These are phyloP conservation scores for Psococerastis gibbosa DNA, from an alignment of 2,888 invertebrate species.

Conservation along the genomic window DNA sequence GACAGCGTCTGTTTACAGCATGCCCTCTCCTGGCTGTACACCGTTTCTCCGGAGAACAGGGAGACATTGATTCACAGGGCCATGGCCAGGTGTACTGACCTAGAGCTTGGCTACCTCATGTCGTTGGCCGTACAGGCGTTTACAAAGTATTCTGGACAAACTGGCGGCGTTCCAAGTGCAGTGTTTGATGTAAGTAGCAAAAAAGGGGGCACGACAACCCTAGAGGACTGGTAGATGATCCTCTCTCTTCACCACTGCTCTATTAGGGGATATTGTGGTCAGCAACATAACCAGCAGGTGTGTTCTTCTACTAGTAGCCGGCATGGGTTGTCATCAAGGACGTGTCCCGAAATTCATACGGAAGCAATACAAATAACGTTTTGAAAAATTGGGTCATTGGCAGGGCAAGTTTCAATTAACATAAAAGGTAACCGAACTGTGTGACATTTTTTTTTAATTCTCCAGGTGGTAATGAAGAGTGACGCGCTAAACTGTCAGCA, in stretches of 20 bases:
- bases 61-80: conserved; percentile 46
- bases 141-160: conserved; percentile 55
- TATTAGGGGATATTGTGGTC: too few species aligned
- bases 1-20: conserved; percentile 73
- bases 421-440: conserved; percentile 23
- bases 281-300: too few species aligned
- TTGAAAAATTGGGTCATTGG: too few species aligned
- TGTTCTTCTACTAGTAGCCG: too few species aligned
- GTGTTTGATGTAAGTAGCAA: conserved; percentile 40
- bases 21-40: conserved; percentile 64
- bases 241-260: too few species aligned
- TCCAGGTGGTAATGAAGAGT: conserved; percentile 60
- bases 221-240: too few species aligned
- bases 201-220: too few species aligned
- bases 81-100: conserved; percentile 44
- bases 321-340: too few species aligned
- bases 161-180: conserved; percentile 41
- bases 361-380: too few species aligned
- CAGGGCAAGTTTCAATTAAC: too few species aligned
- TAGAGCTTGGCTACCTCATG: conserved; percentile 48
- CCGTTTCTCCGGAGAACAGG: conserved; percentile 31
- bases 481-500: conserved; percentile 73
- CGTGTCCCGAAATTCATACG: too few species aligned
- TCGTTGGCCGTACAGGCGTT: conserved; percentile 55
- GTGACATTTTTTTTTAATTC: too few species aligned